These are phyloP conservation scores for Drosophila diplacantha DNA, from an alignment of 2,888 invertebrate genomes.

Conservation along the genomic window DNA sequence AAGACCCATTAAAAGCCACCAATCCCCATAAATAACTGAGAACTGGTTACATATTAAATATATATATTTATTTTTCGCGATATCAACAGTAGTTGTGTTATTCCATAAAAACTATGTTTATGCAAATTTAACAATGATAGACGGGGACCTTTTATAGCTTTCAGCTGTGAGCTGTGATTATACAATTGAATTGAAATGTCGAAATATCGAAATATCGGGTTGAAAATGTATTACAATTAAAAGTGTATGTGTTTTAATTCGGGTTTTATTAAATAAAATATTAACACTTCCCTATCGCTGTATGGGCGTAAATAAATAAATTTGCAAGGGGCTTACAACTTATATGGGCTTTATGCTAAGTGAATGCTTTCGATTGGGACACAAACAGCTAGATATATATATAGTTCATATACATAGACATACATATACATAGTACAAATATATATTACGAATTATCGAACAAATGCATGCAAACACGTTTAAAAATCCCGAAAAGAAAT, in stretches of 20 bases:
- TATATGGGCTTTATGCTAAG: constrained; percentile 45
- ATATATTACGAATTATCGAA: constrained; percentile 33
- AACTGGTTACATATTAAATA: constrained; percentile 19
- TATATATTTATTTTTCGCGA: constrained; percentile 41
- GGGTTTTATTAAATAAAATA: constrained; percentile 36
- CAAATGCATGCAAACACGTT: constrained; percentile 24
- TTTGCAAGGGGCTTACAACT: constrained; percentile 55
- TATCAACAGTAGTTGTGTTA: constrained; percentile 37
- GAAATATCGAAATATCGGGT: constrained; percentile 19
- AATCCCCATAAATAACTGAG: background rate
- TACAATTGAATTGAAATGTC: constrained; percentile 11
- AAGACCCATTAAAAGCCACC: background rate
- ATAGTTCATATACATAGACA: constrained; percentile 30
- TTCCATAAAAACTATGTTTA: constrained; percentile 41
- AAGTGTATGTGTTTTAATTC: constrained; percentile 13
- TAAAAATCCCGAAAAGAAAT: constrained; percentile 13
- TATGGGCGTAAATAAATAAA: constrained; percentile 56
- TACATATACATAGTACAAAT: constrained; percentile 24
- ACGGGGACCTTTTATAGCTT: constrained; percentile 32
- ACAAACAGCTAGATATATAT: constrained; percentile 27
- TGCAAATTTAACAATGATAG: constrained; percentile 59
- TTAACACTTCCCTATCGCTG: constrained; percentile 19
- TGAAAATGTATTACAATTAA: constrained; percentile 14
- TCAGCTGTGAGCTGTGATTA: constrained; percentile 21
- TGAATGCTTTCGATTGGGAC: constrained; percentile 41